A percentile compares a stretch with the other conserved stretches of the same genome.
These are phyloP conservation scores for Synanthedon myopaeformis DNA, from an alignment of 2,888 invertebrate genomes.

Conservation along the genomic window DNA sequence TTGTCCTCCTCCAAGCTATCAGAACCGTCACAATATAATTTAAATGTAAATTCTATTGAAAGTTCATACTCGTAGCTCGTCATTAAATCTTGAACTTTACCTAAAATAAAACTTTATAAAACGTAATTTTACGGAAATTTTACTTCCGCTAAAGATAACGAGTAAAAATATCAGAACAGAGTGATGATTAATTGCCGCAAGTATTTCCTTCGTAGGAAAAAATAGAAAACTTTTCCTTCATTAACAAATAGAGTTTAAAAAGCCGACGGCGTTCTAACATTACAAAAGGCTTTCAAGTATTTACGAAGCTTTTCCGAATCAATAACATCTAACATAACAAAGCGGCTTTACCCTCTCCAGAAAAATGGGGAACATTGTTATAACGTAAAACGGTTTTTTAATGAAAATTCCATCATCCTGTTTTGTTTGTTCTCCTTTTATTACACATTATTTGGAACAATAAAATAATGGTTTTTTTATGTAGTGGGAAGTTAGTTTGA, in stretches of 20 bases:
- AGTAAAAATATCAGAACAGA: too few species aligned
- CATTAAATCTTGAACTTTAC: too few species aligned
- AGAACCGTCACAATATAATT: too few species aligned
- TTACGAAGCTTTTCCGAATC: slow-evolving; percentile 23
- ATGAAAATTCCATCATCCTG: neutral
- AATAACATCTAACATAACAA: slow-evolving; percentile 26
- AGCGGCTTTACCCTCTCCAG: slow-evolving; percentile 22
- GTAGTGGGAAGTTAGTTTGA: too few species aligned
- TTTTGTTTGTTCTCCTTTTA: neutral
- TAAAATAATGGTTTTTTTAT: neutral
- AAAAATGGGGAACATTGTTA: slow-evolving; percentile 26
- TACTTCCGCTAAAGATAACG: too few species aligned
- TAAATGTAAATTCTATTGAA: too few species aligned
- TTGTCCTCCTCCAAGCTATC: too few species aligned
- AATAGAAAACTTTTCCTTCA: neutral
- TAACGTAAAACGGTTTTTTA: slow-evolving; percentile 9
- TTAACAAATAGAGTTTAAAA: neutral
- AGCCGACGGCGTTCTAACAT: slow-evolving; percentile 7
- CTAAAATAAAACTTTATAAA: too few species aligned
- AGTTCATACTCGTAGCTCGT: too few species aligned
- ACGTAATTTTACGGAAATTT: too few species aligned
- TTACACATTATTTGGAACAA: neutral
- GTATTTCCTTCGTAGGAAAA: neutral
- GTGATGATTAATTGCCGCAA: too few species aligned
- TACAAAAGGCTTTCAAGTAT: slow-evolving; percentile 27